Evolutionary conservation across 2,113 vertebrate species (phyloP).

Genomic region (Rhea americana): DNA sequence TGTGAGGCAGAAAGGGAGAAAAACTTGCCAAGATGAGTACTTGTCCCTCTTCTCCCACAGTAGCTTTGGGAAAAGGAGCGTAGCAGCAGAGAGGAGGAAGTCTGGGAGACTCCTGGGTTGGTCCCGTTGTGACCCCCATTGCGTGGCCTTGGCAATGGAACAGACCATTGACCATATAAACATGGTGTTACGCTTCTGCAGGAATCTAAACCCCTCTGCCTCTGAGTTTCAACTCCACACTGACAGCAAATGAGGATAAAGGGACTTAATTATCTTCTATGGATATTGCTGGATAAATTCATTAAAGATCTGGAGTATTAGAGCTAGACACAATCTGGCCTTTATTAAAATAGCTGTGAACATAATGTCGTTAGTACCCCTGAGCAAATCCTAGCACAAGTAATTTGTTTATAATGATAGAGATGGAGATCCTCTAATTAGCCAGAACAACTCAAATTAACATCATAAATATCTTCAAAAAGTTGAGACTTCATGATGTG

Average conservation of each 20-base stretch:
- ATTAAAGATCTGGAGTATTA: slow-evolving; percentile 13
- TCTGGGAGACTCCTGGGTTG: background rate
- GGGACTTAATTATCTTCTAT: background rate
- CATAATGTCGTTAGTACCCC: background rate
- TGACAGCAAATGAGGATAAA: background rate
- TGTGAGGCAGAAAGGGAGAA: too few species aligned
- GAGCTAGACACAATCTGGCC: background rate
- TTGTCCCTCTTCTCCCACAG: background rate
- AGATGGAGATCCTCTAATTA: slow-evolving; percentile 32
- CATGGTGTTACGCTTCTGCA: background rate
- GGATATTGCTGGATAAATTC: background rate
- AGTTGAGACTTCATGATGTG: slow-evolving; percentile 16
- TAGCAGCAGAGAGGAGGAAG: background rate
- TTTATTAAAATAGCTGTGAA: background rate
- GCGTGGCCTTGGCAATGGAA: too few species aligned
- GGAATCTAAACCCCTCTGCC: background rate
- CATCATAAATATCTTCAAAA: background rate
- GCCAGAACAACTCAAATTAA: slow-evolving; percentile 28
- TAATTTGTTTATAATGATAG: background rate
- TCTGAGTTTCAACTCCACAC: background rate
- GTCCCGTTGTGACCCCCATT: background rate
- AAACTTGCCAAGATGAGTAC: background rate
- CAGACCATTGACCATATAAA: background rate
- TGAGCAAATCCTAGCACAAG: background rate
- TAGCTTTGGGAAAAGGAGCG: background rate